Evolutionary conservation across 2,888 invertebrate genomes (phyloP).

Genomic region (Agrotis ipsilon): DNA sequence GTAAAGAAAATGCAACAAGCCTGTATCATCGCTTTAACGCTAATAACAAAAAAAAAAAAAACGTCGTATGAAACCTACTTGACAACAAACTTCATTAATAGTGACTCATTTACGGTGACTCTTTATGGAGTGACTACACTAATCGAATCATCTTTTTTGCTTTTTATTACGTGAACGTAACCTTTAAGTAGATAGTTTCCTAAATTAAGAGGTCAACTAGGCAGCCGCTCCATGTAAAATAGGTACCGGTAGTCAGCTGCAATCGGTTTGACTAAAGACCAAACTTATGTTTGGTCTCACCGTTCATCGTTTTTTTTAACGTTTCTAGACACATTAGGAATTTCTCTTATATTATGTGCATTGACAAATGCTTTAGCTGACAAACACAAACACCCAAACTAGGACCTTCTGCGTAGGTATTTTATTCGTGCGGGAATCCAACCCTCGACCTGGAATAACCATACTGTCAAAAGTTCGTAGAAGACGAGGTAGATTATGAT

Average conservation of each 20-base stretch:
- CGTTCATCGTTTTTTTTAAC: too few species aligned
- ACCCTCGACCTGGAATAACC: too few species aligned
- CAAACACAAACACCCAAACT: too few species aligned
- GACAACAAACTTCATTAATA: constrained; percentile 14
- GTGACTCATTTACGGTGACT: constrained; percentile 40
- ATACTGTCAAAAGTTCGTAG: not conserved
- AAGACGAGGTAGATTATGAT: not conserved
- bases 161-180: not conserved
- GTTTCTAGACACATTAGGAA: too few species aligned
- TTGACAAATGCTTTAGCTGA: too few species aligned
- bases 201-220: not conserved
- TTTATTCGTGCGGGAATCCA: too few species aligned
- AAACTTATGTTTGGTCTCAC: too few species aligned
- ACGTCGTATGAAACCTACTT: constrained; percentile 3
- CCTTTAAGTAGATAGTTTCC: not conserved
- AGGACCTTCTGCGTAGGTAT: too few species aligned
- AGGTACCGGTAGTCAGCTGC: not conserved
- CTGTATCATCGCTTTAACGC: constrained; percentile 16
- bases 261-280: not conserved
- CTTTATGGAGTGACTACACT: not conserved
- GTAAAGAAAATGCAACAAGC: not conserved
- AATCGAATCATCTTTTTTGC: not conserved
- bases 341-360: too few species aligned
- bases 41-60: constrained; percentile 1
- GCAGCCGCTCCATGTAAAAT: not conserved